Percentiles rank a stretch among this genome's conserved stretches.
These are phyloP conservation scores for Gadopsis marmoratus DNA, from an alignment of 2,797 vertebrate genomes.

Conservation along the genomic window DNA sequence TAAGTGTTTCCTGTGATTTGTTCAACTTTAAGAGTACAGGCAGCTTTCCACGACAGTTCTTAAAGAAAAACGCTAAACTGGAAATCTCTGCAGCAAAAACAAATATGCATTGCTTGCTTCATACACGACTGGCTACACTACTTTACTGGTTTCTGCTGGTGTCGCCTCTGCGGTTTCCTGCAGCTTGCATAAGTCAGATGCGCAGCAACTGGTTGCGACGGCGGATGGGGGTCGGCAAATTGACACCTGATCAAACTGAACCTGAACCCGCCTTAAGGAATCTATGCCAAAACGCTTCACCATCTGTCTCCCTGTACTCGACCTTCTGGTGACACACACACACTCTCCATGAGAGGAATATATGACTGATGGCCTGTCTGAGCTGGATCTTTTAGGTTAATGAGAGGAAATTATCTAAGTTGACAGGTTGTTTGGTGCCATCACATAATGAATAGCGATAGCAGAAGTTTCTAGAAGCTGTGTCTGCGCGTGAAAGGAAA, in stretches of 20 bases:
- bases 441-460: slow-evolving; percentile 21
- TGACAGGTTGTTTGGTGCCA: slow-evolving; percentile 40
- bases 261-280: slow-evolving; percentile 32
- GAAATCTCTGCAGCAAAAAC: too few relatives aligned
- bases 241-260: slow-evolving; percentile 45
- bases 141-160: background rate
- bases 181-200: background rate
- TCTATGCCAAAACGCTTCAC: slow-evolving; percentile 16
- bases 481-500: background rate
- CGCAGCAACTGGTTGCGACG: background rate
- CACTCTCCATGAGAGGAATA: slow-evolving; percentile 16
- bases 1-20: too few relatives aligned
- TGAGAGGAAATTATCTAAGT: slow-evolving; percentile 50
- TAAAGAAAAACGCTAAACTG: too few relatives aligned
- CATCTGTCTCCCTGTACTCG: slow-evolving; percentile 52
- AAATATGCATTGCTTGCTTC: background rate
- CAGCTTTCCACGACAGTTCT: too few relatives aligned
- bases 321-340: slow-evolving; percentile 45
- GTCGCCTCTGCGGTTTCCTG: background rate
- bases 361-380: slow-evolving; percentile 62
- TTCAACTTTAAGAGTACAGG: too few relatives aligned
- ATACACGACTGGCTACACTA: background rate
- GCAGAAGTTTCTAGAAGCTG: background rate
- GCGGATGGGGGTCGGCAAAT: background rate
- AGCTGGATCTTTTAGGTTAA: slow-evolving; percentile 56